Conservation (phyloP, 2,888 invertebrate species). For the Neria commutata region DNA sequence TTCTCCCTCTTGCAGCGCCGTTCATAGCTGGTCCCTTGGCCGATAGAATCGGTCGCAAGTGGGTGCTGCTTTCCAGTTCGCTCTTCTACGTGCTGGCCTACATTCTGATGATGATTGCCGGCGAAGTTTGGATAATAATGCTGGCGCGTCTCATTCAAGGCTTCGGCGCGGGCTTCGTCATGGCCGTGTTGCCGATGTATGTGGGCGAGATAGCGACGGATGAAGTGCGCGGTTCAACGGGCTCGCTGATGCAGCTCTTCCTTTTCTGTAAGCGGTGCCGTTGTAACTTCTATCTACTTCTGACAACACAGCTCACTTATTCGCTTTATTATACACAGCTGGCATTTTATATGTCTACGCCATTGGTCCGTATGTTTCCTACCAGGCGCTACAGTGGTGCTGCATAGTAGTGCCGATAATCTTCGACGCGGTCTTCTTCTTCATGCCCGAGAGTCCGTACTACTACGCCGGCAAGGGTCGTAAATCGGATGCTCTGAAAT, state of each 20-base stretch:
- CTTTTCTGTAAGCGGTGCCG: conserved; percentile 67
- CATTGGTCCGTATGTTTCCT: conserved; percentile 75
- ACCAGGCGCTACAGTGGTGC: conserved; percentile 69
- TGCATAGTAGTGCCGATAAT: conserved; percentile 69
- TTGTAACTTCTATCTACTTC: too few relatives aligned
- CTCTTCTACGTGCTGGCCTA: conserved; percentile 75
- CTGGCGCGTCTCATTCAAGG: conserved; percentile 64
- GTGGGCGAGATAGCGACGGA: conserved; percentile 85
- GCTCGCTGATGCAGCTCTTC: conserved; percentile 80
- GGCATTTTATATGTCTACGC: conserved; percentile 75
- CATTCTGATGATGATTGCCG: conserved; percentile 69
- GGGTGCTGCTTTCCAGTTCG: conserved; percentile 69
- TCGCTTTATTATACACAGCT: too few relatives aligned
- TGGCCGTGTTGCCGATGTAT: conserved; percentile 82
- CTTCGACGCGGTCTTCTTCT: conserved; percentile 69
- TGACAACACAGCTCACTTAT: too few relatives aligned
- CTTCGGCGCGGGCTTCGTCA: conserved; percentile 71
- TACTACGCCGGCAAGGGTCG: conserved; percentile 68
- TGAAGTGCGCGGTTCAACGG: conserved; percentile 80
- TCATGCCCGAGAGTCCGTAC: conserved; percentile 84
- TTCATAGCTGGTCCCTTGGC: conserved; percentile 73
- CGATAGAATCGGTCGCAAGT: conserved; percentile 73
- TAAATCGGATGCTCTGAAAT: conserved; percentile 66
- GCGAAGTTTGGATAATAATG: conserved; percentile 67
- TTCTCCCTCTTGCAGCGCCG: conserved; percentile 65